phyloP scores from a whole-genome alignment of 2,797 vertebrate genomes.

The Ptychadena robeensis region DNA sequence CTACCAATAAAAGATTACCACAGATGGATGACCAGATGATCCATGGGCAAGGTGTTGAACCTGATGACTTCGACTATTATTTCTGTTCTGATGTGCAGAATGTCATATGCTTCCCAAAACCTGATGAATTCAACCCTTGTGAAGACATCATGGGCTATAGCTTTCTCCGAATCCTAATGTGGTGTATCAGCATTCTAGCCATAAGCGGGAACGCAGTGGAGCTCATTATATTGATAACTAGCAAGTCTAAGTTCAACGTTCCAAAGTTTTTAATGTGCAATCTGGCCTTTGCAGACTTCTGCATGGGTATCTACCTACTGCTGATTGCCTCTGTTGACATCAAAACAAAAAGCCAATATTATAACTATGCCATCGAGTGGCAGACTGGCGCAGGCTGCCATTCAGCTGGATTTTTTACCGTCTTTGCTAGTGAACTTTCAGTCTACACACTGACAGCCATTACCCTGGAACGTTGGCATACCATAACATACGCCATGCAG shows the following conservation, averaged over 20 bases:
- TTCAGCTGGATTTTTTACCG: conserved; percentile 89
- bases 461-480: conserved; percentile 95
- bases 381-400: conserved; percentile 89
- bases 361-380: conserved; percentile 95
- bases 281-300: conserved; percentile 93
- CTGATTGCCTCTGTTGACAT: conserved; percentile 89
- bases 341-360: conserved; percentile 86
- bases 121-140: conserved; percentile 92
- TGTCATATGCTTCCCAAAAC: conserved; percentile 83
- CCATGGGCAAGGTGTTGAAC: conserved; percentile 63
- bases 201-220: conserved; percentile 86
- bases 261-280: conserved; percentile 98
- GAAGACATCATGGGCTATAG: conserved; percentile 91
- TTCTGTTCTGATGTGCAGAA: conserved; percentile 79
- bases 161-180: conserved; percentile 87
- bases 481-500: conserved; percentile 93
- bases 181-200: conserved; percentile 89
- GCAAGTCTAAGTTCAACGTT: conserved; percentile 89
- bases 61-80: conserved; percentile 73
- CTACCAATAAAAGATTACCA: conserved; percentile 58
- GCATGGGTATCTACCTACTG: conserved; percentile 92
- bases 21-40: conserved; percentile 66
- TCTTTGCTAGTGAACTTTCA: conserved; percentile 94
- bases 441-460: conserved; percentile 92
- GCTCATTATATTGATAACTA: conserved; percentile 85